Conservation (phyloP, 2,797 vertebrate genomes). For the Simalia tracyae region DNA sequence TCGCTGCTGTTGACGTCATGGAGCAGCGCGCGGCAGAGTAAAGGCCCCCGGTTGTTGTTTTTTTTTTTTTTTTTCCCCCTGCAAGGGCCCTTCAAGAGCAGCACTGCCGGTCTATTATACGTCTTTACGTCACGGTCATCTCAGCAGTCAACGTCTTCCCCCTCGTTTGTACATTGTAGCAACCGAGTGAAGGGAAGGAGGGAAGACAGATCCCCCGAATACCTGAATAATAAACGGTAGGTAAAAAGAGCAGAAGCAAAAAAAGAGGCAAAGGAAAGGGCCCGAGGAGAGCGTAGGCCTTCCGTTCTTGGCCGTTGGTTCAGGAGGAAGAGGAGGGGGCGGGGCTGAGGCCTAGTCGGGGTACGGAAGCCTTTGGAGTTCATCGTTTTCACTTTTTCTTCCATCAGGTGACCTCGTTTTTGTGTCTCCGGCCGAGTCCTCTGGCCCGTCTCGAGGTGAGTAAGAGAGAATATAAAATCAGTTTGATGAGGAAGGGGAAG, state of each 20-base stretch:
- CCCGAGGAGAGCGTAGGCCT: neutral
- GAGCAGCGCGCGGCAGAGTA: neutral
- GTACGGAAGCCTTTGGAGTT: neutral
- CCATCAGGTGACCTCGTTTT: neutral
- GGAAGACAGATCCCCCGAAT: too few species aligned
- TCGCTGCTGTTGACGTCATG: neutral
- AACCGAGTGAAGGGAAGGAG: slow-evolving; percentile 50
- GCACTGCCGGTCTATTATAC: fast-evolving
- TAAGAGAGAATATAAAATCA: neutral
- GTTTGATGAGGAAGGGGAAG: neutral
- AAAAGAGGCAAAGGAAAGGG: neutral
- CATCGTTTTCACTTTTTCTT: too few species aligned
- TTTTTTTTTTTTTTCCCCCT: neutral
- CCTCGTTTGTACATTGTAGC: slow-evolving; percentile 38
- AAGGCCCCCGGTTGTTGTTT: neutral
- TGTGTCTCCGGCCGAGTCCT: neutral
- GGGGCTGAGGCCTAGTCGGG: slow-evolving; percentile 50
- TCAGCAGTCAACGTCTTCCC: neutral
- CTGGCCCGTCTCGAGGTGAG: neutral
- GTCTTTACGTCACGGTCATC: neutral
- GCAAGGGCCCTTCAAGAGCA: neutral
- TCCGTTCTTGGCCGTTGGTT: neutral
- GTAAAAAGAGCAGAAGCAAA: too few species aligned
- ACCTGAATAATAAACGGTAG: neutral
- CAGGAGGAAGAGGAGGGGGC: neutral